phyloP scores from a whole-genome alignment of 2,888 invertebrate species.

The Silvanus unidentatus region DNA sequence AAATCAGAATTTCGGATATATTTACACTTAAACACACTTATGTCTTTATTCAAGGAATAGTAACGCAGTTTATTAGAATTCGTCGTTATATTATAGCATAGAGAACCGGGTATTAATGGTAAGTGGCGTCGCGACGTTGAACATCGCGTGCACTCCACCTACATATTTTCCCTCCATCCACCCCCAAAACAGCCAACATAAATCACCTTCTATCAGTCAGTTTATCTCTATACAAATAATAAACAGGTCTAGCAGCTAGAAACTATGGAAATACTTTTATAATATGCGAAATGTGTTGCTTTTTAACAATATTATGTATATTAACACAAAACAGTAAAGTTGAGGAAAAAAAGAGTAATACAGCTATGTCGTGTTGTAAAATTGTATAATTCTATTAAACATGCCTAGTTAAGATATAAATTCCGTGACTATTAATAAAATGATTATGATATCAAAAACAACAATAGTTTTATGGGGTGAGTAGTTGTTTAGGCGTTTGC shows the following conservation, averaged over 20 bases:
- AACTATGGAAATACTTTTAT: constrained; percentile 36
- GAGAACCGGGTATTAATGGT: constrained; percentile 22
- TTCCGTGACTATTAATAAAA: constrained; percentile 41
- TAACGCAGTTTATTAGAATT: constrained; percentile 13
- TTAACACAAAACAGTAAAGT: constrained; percentile 10
- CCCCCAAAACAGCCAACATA: constrained; percentile 30
- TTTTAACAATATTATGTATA: constrained; percentile 15
- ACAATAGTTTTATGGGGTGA: constrained; percentile 1
- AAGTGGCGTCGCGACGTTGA: constrained; percentile 24
- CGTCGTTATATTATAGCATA: constrained; percentile 6
- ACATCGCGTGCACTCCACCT: constrained; percentile 30
- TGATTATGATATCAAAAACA: constrained; percentile 33
- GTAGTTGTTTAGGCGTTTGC: too few species aligned
- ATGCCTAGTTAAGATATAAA: constrained; percentile 41
- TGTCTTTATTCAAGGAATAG: constrained; percentile 10
- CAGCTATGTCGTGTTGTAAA: constrained; percentile 42
- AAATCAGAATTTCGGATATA: constrained; percentile 13
- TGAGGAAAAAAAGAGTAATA: constrained; percentile 34
- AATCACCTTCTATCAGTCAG: constrained; percentile 35
- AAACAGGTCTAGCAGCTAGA: constrained; percentile 40
- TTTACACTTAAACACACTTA: constrained; percentile 6
- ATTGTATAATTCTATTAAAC: constrained; percentile 45
- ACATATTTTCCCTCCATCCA: constrained; percentile 7
- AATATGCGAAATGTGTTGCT: constrained; percentile 12
- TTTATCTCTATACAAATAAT: constrained; percentile 44